These are phyloP conservation scores for Parus major DNA, from an alignment of 2,113 vertebrate genomes.

Conservation along the genomic window DNA sequence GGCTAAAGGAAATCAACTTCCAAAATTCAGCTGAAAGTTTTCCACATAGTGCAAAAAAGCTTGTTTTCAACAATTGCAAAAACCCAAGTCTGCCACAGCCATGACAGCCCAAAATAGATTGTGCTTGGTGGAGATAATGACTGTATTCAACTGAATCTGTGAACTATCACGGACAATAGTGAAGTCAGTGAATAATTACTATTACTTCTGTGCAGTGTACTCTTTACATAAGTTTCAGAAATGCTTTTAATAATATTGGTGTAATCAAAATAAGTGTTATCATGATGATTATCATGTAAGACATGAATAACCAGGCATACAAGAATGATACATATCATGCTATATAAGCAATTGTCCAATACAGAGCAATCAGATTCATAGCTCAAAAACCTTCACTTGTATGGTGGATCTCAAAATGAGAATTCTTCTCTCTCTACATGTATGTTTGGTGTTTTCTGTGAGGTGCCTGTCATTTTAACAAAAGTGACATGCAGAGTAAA, in stretches of 20 bases:
- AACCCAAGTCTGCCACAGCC: slow-evolving; percentile 49
- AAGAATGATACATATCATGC: neutral
- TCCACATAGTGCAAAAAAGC: neutral
- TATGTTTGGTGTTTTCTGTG: slow-evolving; percentile 63
- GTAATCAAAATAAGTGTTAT: neutral
- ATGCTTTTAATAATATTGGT: neutral
- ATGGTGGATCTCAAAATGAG: slow-evolving; percentile 42
- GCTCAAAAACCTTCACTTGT: slow-evolving; percentile 22
- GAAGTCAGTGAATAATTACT: slow-evolving; percentile 64
- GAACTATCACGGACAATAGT: slow-evolving; percentile 78
- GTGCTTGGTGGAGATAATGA: slow-evolving; percentile 79
- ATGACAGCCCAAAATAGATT: slow-evolving; percentile 76
- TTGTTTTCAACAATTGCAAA: slow-evolving; percentile 79
- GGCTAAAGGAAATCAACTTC: neutral
- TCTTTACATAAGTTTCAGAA: neutral
- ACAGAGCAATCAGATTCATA: slow-evolving; percentile 8
- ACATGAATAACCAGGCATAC: neutral
- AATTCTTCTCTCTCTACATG: slow-evolving; percentile 41
- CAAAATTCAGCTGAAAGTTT: slow-evolving; percentile 17
- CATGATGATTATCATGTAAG: neutral
- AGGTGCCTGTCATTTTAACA: slow-evolving; percentile 65
- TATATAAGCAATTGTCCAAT: neutral
- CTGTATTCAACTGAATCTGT: slow-evolving; percentile 80
- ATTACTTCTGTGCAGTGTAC: neutral
- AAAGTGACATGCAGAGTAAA: slow-evolving; percentile 66